Evolutionary conservation across 2,888 invertebrate genomes (phyloP), one percentile per base, ranked within the genome.

Genomic region (Trachelus iudaicus): DNA sequence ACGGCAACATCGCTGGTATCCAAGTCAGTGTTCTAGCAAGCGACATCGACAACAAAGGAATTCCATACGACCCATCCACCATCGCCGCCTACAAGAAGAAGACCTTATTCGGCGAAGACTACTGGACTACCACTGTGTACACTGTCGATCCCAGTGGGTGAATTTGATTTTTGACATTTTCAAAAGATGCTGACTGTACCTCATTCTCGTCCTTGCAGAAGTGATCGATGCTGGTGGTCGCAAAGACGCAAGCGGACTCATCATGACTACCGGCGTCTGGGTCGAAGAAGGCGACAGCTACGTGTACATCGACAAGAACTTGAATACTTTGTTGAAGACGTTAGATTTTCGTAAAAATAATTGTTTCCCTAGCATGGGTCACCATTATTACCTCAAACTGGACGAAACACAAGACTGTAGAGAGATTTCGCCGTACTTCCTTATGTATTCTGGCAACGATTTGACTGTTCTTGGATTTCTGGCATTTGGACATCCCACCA

Each of bases 381-480:
- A 15, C 6, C 40, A 40, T 15, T 15, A 40, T 15, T 40, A 40
- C 4, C 4, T 15, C 15, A 15, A 15, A 15, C 1, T 40, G 40
- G 15, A 40, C 40, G 40, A 40, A 15, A 6, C 1, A 1, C 15
- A 4, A 15, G 13, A 15, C 2, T 40, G 15, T 15, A 15, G 0
- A 1, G 1, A 15, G 40, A 15, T 40, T 6, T 0, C 2, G 6
- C 15, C 6, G 15, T 40, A 15, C 6, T 40, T 40, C 6, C 40
- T 40, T 40, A 15, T 40, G 40, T 40, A 40, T 40, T 15, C 13
- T 15, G 73, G 75, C 4, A 73, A 73, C 11, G 75, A 80, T n/a
- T 40, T 81, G n/a, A 30, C 30, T 40, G 81, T 77, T 9, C n/a
- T 78, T 13, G 81, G 81, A 69, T 76, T 78, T 69, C 56, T 77